These are phyloP conservation scores for Synanthedon formicaeformis DNA, from an alignment of 2,888 invertebrate genomes.

Conservation along the genomic window DNA sequence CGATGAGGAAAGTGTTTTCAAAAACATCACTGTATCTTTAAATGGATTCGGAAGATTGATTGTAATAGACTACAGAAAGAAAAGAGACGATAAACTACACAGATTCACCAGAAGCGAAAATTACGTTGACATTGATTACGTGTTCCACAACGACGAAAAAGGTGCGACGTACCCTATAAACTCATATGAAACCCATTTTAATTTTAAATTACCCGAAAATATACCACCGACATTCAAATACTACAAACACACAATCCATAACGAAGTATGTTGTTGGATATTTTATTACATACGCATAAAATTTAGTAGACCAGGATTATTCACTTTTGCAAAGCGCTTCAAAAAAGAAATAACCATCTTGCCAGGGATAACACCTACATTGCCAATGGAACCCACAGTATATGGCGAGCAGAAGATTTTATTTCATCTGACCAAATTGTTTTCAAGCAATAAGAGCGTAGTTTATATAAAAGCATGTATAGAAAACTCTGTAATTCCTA, in stretches of 20 bases:
- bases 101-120: constrained; percentile 9
- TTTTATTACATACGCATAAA: constrained; percentile 25
- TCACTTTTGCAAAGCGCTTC: constrained; percentile 19
- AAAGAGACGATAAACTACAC: background rate
- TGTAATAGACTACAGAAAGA: constrained; percentile 1
- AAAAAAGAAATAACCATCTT: constrained; percentile 19
- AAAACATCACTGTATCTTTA: constrained; percentile 12
- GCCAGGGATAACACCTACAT: constrained; percentile 17
- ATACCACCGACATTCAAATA: constrained; percentile 19
- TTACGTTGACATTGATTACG: constrained; percentile 14
- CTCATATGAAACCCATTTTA: constrained; percentile 18
- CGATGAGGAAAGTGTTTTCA: constrained; percentile 11
- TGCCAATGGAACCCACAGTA: constrained; percentile 14
- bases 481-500: background rate
- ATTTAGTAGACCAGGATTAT: constrained; percentile 23
- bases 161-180: constrained; percentile 8
- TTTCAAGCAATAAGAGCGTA: constrained; percentile 16
- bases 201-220: constrained; percentile 19
- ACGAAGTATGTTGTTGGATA: constrained; percentile 15
- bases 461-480: constrained; percentile 14
- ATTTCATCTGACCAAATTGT: constrained; percentile 11
- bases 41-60: constrained; percentile 10
- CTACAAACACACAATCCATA: constrained; percentile 3
- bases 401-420: constrained; percentile 21
- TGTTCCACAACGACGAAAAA: constrained; percentile 9